Evolutionary conservation across 2,113 vertebrate species (phyloP), one percentile per base, ranked within the genome.

Genomic region (Dicerorhinus sumatrensis): DNA sequence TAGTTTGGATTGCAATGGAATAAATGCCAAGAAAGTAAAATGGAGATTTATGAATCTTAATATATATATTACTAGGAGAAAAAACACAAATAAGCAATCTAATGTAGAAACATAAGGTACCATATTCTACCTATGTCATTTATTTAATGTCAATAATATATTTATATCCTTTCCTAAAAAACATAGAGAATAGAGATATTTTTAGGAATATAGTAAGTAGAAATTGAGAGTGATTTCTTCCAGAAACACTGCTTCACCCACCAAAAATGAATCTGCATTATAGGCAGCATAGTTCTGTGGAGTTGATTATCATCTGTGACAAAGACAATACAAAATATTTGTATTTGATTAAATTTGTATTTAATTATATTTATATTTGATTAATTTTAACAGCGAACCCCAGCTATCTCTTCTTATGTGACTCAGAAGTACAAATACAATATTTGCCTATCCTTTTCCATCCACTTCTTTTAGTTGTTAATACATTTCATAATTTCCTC

Each of bases 11-110:
- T 76, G 6, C 16, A 54, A 54, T 11, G 27, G 54, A 54, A 89
- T 85, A 75, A 94, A 27, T 60, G 8, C 7, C 77, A 91, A 70
- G 2, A 96, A 80, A 93, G 33, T 67, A 77, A 89, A 88, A 39
- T 0, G 42, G 25, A 82, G 27, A 42, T 60, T 58, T 29, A 12
- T 63, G 48, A 94, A 80, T 3, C n/a, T 62, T 83, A 14, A 4
- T 23, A n/a, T 75, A 31, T 69, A 8, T 18, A 56, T 39, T 72
- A 60, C 25, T 21, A 54, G 33, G 23, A 88, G 20, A 27, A 73
- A 85, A 72, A 82, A 36, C 31, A 17, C 14, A 92, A 36, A 46
- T 42, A 75, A 62, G 27, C 23, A 58, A 88, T 42, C 33, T 29
- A 82, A 54, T 31, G 27, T 36, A 80, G 21, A 97, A 82, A 48